These are phyloP conservation scores for Hyperoplus immaculatus DNA, from an alignment of 2,797 vertebrate species.

Conservation along the genomic window DNA sequence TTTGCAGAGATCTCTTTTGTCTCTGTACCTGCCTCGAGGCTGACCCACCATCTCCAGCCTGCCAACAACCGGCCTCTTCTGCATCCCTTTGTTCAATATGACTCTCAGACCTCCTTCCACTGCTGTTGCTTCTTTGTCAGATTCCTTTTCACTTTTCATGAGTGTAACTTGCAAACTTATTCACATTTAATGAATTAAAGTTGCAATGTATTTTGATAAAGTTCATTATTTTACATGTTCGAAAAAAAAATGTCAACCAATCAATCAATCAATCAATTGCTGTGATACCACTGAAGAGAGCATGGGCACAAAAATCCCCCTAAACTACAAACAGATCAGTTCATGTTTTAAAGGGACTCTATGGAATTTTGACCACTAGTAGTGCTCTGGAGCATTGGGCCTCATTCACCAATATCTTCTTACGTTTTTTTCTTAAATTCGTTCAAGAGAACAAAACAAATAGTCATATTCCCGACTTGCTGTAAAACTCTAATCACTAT, in stretches of 20 bases:
- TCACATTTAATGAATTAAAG: slow-evolving; percentile 7
- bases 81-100: slow-evolving; percentile 48
- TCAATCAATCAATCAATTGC: too few relatives aligned
- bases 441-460: too few relatives aligned
- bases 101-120: slow-evolving; percentile 29
- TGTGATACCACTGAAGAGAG: background rate
- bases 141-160: slow-evolving; percentile 8
- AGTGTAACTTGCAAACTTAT: too few relatives aligned
- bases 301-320: background rate
- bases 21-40: slow-evolving; percentile 48
- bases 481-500: too few relatives aligned
- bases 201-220: background rate
- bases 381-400: background rate
- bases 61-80: slow-evolving; percentile 24
- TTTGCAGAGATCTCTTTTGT: slow-evolving; percentile 47
- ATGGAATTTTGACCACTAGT: background rate
- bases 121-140: slow-evolving; percentile 3
- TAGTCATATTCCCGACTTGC: too few relatives aligned
- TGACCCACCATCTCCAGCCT: slow-evolving; percentile 60
- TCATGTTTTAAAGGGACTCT: background rate
- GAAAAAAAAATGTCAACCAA: too few relatives aligned
- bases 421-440: too few relatives aligned
- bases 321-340: background rate
- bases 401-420: too few relatives aligned
- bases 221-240: background rate